Conservation (phyloP, 2,113 vertebrate genomes). For the Myrmecobius fasciatus region DNA sequence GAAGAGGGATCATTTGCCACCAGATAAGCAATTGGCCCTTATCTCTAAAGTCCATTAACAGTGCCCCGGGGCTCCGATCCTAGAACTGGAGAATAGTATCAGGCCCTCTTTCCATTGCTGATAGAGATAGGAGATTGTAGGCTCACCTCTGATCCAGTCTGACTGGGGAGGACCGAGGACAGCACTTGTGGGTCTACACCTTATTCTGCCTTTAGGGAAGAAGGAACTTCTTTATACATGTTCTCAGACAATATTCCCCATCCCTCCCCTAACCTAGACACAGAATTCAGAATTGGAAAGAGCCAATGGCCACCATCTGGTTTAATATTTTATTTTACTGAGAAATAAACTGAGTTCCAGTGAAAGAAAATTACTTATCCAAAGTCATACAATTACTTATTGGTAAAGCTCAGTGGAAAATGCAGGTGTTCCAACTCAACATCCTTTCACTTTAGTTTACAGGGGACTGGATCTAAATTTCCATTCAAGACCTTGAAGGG, state of each 20-base stretch:
- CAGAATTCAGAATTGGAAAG: not conserved
- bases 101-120: not conserved
- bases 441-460: not conserved
- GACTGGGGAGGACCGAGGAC: not conserved
- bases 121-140: not conserved
- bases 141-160: not conserved
- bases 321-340: not conserved
- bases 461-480: not conserved
- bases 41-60: conserved; percentile 74
- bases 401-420: not conserved
- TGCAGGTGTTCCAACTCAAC: not conserved
- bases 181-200: not conserved
- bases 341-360: not conserved
- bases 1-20: conserved; percentile 62
- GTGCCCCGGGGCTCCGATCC: conserved; percentile 59
- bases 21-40: conserved; percentile 71
- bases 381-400: not conserved
- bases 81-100: not conserved
- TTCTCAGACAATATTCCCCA: not conserved
- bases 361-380: not conserved
- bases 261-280: rapidly evolving
- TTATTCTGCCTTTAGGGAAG: not conserved
- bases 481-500: not conserved
- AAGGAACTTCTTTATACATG: not conserved
- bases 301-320: no score